Base-by-base conservation (phyloP, 2,113 vertebrate species). In the Labrus mixtus region DNA sequence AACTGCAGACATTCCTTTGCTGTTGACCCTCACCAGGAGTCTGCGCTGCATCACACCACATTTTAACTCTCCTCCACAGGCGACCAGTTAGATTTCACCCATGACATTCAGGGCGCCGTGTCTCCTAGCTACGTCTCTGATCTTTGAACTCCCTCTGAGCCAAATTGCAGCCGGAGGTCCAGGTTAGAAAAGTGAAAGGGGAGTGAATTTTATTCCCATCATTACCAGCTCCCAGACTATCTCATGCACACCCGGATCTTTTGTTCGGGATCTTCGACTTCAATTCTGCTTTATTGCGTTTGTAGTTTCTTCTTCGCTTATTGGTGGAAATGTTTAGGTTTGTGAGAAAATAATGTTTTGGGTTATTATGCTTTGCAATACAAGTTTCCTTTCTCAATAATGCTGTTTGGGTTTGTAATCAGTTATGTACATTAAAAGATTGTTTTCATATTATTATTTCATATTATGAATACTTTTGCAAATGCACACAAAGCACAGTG, bases 71-170 rank as follows among this genome's bases (percentile, higher is more conserved):
- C 66, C 84, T 66, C 80, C 72, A 39, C 86, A 61, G 74, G 78
- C 55, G 0, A 54, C 22, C 78, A 37, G 70, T 50, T 19, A 61
- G 37, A 51, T 5, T 68, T 69, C 46, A 46, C 10, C 80, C 70
- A 19, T 85, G 84, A 87, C 72, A 68, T 76, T 67, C 7, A 41
- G 43, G 79, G 50, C 55, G 1, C 46, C n/a, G 0, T 57, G 79
- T 22, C 78, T 76, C 57, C 59, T 0, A 33, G 87, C 80, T 78
- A 54, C 75, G 33, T 46, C 45, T 86, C 81, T 83, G 82, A 86
- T 87, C 80, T 90, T 66, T 86, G 78, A 73, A 69, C 81, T 58
- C 50, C 77, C 36, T 50, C 70, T 50, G 76, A 86, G 82, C 62
- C 55, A 0, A 82, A 79, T 63, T 77, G 50, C 73, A 76, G 64